Evolutionary conservation across 2,113 vertebrate species (phyloP).

Genomic region (Lanius collurio): DNA sequence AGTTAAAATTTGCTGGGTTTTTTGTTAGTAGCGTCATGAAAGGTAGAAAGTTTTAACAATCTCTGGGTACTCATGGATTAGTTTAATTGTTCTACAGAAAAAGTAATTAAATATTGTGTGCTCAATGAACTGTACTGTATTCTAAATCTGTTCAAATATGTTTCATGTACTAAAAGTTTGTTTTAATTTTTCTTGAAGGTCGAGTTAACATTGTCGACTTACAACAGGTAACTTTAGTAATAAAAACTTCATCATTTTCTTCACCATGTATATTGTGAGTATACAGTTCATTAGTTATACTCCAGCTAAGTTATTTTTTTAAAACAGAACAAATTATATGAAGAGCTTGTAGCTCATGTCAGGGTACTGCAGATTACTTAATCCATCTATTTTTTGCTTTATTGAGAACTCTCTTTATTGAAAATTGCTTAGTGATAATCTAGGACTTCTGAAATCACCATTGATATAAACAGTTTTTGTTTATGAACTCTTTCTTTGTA

Average conservation of each 20-base stretch:
- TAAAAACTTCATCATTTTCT: background rate
- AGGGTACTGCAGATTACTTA: background rate
- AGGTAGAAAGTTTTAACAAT: background rate
- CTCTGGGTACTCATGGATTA: background rate
- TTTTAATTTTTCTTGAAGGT: constrained; percentile 77
- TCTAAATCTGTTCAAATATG: background rate
- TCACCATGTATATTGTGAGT: background rate
- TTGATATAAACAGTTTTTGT: background rate
- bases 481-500: background rate
- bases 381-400: background rate
- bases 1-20: background rate
- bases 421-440: background rate
- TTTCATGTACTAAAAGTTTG: background rate
- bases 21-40: background rate
- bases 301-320: background rate
- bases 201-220: constrained; percentile 95
- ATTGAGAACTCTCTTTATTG: background rate
- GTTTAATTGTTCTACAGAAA: background rate
- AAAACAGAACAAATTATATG: background rate
- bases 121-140: background rate
- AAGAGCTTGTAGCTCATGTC: background rate
- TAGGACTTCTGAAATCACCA: background rate
- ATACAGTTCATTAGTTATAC: background rate
- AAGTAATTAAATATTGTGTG: background rate
- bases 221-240: constrained; percentile 84